Evolutionary conservation across 1,140 invertebrate genomes (phyloP).

Genomic region (Caenorhabditis inopinata): DNA sequence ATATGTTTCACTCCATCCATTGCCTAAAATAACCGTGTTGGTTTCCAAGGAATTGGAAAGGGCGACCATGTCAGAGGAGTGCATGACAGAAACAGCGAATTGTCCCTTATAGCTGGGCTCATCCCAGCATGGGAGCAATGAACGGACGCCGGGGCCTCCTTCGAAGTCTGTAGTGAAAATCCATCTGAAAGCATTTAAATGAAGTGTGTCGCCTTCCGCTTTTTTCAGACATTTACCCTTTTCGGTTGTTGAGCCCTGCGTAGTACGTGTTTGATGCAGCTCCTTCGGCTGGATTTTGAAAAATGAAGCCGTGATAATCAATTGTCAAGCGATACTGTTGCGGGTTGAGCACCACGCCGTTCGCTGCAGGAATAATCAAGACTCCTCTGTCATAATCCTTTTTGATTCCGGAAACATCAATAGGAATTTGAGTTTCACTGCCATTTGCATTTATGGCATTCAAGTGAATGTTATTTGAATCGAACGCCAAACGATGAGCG

Average conservation of each 20-base stretch:
- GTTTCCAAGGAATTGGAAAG: conserved; percentile 30
- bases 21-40: not conserved
- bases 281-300: conserved; percentile 39
- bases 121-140: conserved; percentile 47
- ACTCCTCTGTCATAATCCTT: conserved; percentile 14
- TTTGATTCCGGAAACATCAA: not conserved
- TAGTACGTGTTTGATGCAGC: conserved; percentile 33
- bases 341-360: not conserved
- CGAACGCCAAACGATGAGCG: conserved; percentile 5
- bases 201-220: too few relatives aligned
- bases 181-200: conserved; percentile 25
- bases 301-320: conserved; percentile 43
- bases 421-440: not conserved
- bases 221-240: conserved; percentile 10
- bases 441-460: not conserved
- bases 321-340: not conserved
- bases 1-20: conserved; percentile 20
- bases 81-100: conserved; percentile 35
- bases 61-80: conserved; percentile 34
- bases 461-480: not conserved
- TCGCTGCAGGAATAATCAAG: not conserved
- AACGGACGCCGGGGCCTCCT: conserved; percentile 37
- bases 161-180: conserved; percentile 43
- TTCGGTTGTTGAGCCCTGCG: not conserved
- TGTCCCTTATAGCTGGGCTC: conserved; percentile 47